A percentile compares a stretch with the other conserved stretches of the same genome.
Evolutionary conservation across 2,113 vertebrate species (phyloP).

Genomic region (Tylochromis polylepis): DNA sequence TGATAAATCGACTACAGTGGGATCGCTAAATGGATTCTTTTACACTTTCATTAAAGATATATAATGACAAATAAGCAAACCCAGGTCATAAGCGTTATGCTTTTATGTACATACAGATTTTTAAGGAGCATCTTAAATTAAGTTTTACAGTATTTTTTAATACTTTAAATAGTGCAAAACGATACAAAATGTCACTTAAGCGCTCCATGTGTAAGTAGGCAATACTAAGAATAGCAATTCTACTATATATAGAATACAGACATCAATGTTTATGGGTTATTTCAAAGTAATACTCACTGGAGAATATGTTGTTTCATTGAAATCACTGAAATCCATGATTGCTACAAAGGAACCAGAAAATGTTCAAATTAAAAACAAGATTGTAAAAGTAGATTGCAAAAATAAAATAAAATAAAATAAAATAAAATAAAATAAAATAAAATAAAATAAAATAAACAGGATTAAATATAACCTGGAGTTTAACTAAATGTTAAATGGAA

Average conservation of each 20-base stretch:
- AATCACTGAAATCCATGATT: background rate
- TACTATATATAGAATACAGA: background rate
- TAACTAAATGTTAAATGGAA: background rate
- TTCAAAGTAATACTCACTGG: constrained; percentile 27
- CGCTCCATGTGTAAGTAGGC: rapidly evolving
- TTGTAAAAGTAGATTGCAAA: background rate
- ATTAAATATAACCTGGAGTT: background rate
- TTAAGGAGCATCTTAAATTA: background rate
- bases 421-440: background rate
- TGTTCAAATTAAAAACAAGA: background rate
- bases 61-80: background rate
- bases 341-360: constrained; percentile 17
- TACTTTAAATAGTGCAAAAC: background rate
- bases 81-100: background rate
- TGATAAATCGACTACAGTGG: background rate
- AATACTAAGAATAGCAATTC: background rate
- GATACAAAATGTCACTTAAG: background rate
- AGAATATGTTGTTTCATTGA: background rate
- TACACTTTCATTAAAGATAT: background rate
- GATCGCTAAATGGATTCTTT: background rate
- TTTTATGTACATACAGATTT: background rate
- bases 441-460: background rate
- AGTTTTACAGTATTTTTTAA: background rate
- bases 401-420: background rate
- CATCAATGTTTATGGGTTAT: background rate